Base-by-base conservation (phyloP, 2,113 vertebrate genomes). In the Tonatia bakeri region DNA sequence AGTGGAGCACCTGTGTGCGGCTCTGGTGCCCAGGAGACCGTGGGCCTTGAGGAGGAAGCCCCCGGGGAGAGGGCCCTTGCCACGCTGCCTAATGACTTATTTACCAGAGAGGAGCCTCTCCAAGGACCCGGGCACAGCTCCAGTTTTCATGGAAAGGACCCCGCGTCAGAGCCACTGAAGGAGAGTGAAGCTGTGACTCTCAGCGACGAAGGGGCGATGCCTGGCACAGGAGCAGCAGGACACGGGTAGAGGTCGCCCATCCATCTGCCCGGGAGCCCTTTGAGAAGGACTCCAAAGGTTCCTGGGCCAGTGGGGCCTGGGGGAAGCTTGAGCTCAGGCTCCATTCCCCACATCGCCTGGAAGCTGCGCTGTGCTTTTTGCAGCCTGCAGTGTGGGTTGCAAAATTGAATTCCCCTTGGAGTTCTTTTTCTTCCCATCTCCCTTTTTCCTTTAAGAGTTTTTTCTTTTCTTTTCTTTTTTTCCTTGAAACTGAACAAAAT, bases 81-180 rank as follows among this genome's bases (percentile, higher is more conserved):
- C 8, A 28, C 33, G 40, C 54, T 14, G 50, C 76, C 88, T 94
- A 94, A 94, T 84, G 89, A 81, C 72, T 94, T 97, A 91, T 97
- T 98, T 97, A 96, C 94, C 75, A 26, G 79, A 85, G 65, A 93
- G 83, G 40, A 1, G 1, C 31, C 31, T 95, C 95, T 87, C 95
- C 52, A 13, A 50, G 87, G 64, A 50, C 76, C 5, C 16, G 7
- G 3, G 69, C 3, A 4, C 47, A 20, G 22, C 54, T 82, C 43
- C 5, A 24, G 31, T 64, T 93, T 79, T 61, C 36, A 24, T 19
- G 70, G 73, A 70, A 69, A 87, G 69, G 61, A 69, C 54, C 40
- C 40, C 31, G 36, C 9, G 19, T 43, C 26, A 7, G 31, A 67
- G 40, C 50, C 61, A 5, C 54, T 1, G 26, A 67, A 50, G 52